Conservation (phyloP, 2,113 vertebrate species). For the Sphyrna mokarran region DNA sequence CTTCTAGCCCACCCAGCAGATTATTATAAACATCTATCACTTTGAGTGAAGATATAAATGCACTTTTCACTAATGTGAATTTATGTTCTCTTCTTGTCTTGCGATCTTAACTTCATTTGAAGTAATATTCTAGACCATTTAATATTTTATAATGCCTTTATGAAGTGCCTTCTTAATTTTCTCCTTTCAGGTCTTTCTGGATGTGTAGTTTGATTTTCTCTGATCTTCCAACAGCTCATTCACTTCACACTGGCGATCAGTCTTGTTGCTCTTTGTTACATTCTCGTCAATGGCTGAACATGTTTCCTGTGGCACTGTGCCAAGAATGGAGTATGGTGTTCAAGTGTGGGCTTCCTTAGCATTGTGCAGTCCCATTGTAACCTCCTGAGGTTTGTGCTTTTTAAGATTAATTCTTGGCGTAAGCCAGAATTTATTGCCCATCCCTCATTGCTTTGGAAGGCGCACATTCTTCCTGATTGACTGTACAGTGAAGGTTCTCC, state of each 20-base stretch:
- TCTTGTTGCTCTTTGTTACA: not conserved
- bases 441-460: not conserved
- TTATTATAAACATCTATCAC: constrained; percentile 11
- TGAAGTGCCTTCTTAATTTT: constrained; percentile 28
- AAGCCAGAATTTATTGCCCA: not conserved
- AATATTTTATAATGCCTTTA: constrained; percentile 16
- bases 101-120: not conserved
- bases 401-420: not conserved
- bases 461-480: not conserved
- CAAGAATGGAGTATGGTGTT: not conserved
- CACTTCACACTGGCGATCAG: not conserved
- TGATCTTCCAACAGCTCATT: not conserved
- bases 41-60: not conserved
- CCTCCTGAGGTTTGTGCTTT: not conserved
- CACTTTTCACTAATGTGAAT: constrained; percentile 18
- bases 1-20: not conserved
- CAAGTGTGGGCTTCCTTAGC: not conserved
- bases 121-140: constrained; percentile 8
- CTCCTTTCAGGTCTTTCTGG: not conserved
- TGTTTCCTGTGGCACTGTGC: not conserved
- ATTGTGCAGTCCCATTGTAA: not conserved
- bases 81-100: constrained; percentile 14
- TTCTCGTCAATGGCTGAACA: not conserved
- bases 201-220: not conserved
- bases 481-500: not conserved